These are phyloP conservation scores for Cochlearius cochlearius DNA, from an alignment of 2,113 vertebrate genomes.

Conservation along the genomic window DNA sequence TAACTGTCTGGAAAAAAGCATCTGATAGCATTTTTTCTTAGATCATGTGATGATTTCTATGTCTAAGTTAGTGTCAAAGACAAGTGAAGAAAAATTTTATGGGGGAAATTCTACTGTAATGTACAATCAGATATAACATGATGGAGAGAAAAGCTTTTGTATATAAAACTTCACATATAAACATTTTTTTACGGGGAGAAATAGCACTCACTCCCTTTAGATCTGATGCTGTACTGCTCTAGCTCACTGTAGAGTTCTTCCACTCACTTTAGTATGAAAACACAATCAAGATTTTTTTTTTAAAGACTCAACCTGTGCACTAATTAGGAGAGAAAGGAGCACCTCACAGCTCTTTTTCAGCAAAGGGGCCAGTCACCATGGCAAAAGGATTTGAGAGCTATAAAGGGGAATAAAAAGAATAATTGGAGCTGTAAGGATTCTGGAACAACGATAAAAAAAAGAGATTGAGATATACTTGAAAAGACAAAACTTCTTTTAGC, in stretches of 20 bases:
- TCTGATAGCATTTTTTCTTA: neutral
- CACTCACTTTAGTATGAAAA: neutral
- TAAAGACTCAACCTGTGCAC: neutral
- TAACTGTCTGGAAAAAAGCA: neutral
- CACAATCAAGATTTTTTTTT: neutral
- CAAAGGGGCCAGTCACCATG: neutral
- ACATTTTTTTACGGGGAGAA: neutral
- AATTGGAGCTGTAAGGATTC: neutral
- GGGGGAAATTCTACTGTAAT: neutral
- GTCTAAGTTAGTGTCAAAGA: neutral
- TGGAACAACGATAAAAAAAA: neutral
- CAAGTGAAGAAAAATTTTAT: neutral
- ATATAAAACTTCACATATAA: neutral
- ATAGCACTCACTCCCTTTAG: neutral
- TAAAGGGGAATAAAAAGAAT: neutral
- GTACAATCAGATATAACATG: neutral
- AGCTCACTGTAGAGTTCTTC: neutral
- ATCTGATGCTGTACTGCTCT: neutral
- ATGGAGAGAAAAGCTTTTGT: neutral
- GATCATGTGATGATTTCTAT: neutral
- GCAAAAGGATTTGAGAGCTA: neutral
- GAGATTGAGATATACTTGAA: neutral
- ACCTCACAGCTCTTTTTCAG: neutral
- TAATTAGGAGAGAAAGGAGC: neutral
- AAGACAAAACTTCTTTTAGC: neutral